Evolutionary conservation across 2,113 vertebrate genomes (phyloP), one percentile per base, ranked within the genome.

Genomic region (Passer domesticus): DNA sequence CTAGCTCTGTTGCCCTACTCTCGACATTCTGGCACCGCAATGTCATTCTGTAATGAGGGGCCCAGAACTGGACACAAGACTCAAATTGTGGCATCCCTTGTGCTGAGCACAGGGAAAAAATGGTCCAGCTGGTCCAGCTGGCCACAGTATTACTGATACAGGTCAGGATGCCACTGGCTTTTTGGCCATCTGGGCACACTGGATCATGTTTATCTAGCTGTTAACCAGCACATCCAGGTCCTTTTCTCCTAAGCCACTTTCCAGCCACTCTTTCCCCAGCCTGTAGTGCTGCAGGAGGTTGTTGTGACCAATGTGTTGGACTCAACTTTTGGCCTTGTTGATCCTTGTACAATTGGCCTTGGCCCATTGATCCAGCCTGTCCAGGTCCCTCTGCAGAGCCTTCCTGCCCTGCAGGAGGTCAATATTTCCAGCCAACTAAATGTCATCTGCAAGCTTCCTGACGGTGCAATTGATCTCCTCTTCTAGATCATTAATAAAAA

Each of bases 171-270:
- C 22, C 31, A 33, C 6, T 37, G 31, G 5, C 10, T 44, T 58
- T 31, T 28, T 37, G 59, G 44, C 10, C 33, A 52, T 15, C 12
- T n/a, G 37, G 7, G 13, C 44, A 44, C 0, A 0, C 9, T 50
- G 33, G 10, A 27, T 33, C 27, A 13, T 16, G 22, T 24, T 58
- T n/a, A 44, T 14, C 33, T 33, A 23, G 7, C 8, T 66, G 44
- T 19, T 35, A 35, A 37, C 12, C 18, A 58, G 7, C 21, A 37
- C 11, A 10, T 37, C 7, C 68, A 44, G 15, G 19, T 33, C 27
- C 7, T 50, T 73, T 89, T 58, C 59, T 44, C 15, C 22, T 59
- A 49, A 27, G 10, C 10, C 27, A 19, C 50, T 58, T 56, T 43
- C 25, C 8, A 33, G 10, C 9, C 25, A 23, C 15, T 44, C 18